Percentiles rank a stretch among this genome's conserved stretches.
These are phyloP conservation scores for Eumaeus atala DNA, from an alignment of 1,140 invertebrate genomes.

Conservation along the genomic window DNA sequence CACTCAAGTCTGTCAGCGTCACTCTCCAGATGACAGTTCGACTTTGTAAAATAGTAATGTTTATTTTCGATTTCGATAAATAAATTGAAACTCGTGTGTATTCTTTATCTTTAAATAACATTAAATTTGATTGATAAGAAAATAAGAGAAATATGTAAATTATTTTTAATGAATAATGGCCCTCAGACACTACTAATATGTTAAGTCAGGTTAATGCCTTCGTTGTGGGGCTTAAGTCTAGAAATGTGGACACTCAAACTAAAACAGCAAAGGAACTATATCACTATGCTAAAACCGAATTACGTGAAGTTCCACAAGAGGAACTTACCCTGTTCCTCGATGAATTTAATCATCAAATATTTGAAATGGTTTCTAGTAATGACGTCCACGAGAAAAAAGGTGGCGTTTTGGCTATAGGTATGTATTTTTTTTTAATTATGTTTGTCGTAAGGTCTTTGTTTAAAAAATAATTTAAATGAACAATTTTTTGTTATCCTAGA, in stretches of 20 bases:
- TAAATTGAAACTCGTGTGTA: background rate
- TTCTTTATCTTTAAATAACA: background rate
- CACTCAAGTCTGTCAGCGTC: too few relatives aligned
- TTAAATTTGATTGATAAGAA: conserved; percentile 5
- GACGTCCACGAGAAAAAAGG: conserved; percentile 97
- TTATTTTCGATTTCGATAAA: conserved; percentile 31
- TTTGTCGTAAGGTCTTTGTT: too few relatives aligned
- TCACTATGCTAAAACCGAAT: conserved; percentile 92
- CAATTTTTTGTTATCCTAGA: too few relatives aligned
- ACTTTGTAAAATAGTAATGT: conserved; percentile 14
- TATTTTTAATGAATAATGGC: conserved; percentile 3
- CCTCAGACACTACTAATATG: conserved; percentile 34
- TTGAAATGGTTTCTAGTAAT: conserved; percentile 94
- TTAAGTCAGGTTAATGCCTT: conserved; percentile 82
- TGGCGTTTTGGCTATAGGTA: conserved; percentile 94
- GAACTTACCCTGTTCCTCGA: conserved; percentile 93
- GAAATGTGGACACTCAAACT: conserved; percentile 87
- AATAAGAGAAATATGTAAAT: conserved; percentile 17
- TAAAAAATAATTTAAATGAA: too few relatives aligned
- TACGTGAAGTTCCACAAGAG: conserved; percentile 93
- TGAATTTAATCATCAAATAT: conserved; percentile 96
- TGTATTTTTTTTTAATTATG: conserved; percentile 39
- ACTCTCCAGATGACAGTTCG: background rate
- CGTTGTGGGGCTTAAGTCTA: conserved; percentile 90
- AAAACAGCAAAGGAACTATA: conserved; percentile 92